phyloP scores from a whole-genome alignment of 1,140 invertebrate species.

The Harpegnathos saltator region DNA sequence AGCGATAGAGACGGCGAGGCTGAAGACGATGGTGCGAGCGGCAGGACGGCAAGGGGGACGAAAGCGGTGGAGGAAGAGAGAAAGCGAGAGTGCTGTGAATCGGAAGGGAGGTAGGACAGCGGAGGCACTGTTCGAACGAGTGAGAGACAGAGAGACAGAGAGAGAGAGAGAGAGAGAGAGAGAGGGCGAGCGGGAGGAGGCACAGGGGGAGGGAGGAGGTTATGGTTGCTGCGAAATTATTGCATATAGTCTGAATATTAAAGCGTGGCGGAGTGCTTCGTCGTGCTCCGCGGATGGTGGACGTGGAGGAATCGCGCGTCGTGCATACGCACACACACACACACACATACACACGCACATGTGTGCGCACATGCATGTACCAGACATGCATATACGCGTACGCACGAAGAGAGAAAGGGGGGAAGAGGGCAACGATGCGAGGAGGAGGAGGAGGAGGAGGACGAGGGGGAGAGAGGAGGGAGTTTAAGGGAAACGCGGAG shows the following conservation, averaged over 20 bases:
- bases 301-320: conserved; percentile 68
- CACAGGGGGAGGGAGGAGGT: conserved; percentile 64
- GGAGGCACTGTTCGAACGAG: background rate
- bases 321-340: conserved; percentile 24
- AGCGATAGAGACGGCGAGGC: conserved; percentile 48
- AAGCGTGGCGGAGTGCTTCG: conserved; percentile 82
- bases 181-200: background rate
- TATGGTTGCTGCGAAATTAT: conserved; percentile 84
- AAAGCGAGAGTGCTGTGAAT: conserved; percentile 48
- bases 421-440: conserved; percentile 33
- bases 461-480: conserved; percentile 33
- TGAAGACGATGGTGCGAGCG: conserved; percentile 31
- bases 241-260: conserved; percentile 86
- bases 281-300: conserved; percentile 71
- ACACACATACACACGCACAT: background rate
- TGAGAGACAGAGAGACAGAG: too few relatives aligned
- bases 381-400: too few relatives aligned
- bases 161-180: too few relatives aligned
- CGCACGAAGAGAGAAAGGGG: conserved; percentile 12
- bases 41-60: conserved; percentile 56
- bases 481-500: conserved; percentile 67
- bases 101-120: conserved; percentile 17
- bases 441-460: conserved; percentile 37
- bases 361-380: background rate
- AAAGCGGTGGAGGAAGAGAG: conserved; percentile 59